Evolutionary conservation across 2,888 invertebrate species (phyloP), one percentile per base, ranked within the genome.

Genomic region (Melieria crassipennis): DNA sequence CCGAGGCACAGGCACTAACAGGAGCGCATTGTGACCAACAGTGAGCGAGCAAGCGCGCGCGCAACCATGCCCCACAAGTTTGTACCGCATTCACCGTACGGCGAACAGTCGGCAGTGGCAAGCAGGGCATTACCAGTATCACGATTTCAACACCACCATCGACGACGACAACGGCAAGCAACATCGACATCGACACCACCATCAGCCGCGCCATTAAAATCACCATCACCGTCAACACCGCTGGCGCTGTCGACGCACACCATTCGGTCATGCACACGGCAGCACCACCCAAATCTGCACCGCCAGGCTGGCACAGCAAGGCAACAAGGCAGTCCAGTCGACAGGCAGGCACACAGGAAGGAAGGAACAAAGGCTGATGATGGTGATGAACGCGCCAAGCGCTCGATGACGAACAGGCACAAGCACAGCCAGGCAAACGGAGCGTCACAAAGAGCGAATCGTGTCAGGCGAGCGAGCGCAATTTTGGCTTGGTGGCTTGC

Each of bases 71-170:
- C 30, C 30, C 30, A 30, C 30, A 30, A 30, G 2, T 30, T 30
- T 30, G 30, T 30, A 30, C 30, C 30, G 30, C 30, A 30, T 30
- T 30, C 30, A 30, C 2, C 30, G 30, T 30, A 3, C 30, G 3
- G 30, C 30, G 30, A 30, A 30, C 30, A 30, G 30, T 30, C 30
- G 30, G 3, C 30, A 30, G 30, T 30, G 30, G 30, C 30, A 30
- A 30, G 68, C 52, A 52, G 66, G 58, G 67, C 62, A 72, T 69
- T 73, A 75, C 68, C 73, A 62, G 71, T 70, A 75, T 72, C 71
- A 73, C 58, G 69, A 61, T 68, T 64, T 64, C 72, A 69, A 69
- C 69, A 69, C 62, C 63, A 69, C 52, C 57, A 61, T 69, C 71
- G 58, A 66, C 50, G 61, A 61, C 50, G 60, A 43, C 52, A 67